phyloP scores from a whole-genome alignment of 2,797 vertebrate species.

The Taeniopygia guttata region DNA sequence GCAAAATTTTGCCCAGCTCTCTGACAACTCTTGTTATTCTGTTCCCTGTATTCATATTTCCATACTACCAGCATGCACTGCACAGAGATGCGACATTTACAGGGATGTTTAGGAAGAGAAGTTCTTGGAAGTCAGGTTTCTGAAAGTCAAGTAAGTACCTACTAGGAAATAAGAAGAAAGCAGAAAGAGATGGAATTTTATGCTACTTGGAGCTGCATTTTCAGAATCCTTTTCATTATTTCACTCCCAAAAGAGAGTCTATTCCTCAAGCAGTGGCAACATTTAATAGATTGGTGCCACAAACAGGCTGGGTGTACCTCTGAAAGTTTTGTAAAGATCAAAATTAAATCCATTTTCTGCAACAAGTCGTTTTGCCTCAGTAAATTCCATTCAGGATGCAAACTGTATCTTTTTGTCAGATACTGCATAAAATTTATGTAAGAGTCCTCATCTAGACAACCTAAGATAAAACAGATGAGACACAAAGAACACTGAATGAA shows the following conservation, averaged over 20 bases:
- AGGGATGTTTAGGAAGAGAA: background rate
- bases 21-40: background rate
- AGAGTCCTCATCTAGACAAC: background rate
- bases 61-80: background rate
- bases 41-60: background rate
- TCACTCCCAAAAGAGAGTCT: background rate
- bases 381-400: background rate
- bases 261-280: background rate
- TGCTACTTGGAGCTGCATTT: background rate
- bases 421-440: background rate
- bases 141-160: background rate
- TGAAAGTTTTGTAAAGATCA: background rate
- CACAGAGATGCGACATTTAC: background rate
- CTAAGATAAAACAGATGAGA: background rate
- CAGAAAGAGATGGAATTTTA: background rate
- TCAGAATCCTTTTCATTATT: background rate
- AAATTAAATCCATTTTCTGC: background rate
- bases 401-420: background rate
- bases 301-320: background rate
- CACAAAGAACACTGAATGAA: background rate
- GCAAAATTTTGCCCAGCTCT: background rate
- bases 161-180: background rate
- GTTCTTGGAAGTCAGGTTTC: background rate
- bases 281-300: background rate
- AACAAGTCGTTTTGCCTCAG: background rate